These are phyloP conservation scores for Xenentodon cancila DNA, from an alignment of 2,797 vertebrate genomes.

Conservation along the genomic window DNA sequence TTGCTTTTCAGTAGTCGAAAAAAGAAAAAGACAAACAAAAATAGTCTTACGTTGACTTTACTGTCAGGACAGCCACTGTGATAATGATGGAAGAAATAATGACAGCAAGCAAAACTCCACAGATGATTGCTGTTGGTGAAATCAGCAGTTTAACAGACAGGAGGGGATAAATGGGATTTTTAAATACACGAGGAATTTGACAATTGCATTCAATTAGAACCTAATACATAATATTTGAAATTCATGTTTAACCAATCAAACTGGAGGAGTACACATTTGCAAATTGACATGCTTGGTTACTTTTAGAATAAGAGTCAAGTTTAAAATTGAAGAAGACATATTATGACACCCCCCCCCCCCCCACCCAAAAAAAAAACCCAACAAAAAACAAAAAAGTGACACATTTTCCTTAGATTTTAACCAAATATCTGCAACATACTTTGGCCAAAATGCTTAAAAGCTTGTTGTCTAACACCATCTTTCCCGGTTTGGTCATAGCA, in stretches of 20 bases:
- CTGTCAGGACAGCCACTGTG: conserved; percentile 57
- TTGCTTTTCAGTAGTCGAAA: background rate
- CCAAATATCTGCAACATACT: too few species aligned
- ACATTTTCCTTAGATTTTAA: too few species aligned
- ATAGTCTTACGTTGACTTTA: conserved; percentile 72
- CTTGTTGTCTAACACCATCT: too few species aligned
- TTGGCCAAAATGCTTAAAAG: too few species aligned
- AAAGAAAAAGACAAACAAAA: conserved; percentile 1
- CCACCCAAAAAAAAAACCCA: too few species aligned
- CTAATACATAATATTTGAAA: background rate
- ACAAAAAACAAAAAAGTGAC: too few species aligned
- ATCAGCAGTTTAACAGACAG: background rate
- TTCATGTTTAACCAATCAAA: background rate
- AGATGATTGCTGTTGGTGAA: conserved; percentile 72
- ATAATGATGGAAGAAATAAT: conserved; percentile 53
- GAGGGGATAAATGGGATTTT: background rate
- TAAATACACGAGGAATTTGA: background rate
- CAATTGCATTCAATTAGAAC: background rate
- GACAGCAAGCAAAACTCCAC: conserved; percentile 71
- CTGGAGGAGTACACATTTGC: too few species aligned
- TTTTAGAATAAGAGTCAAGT: conserved; percentile 5
- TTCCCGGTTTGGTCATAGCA: too few species aligned
- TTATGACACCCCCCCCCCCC: too few species aligned
- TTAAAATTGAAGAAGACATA: background rate
- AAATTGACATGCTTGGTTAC: background rate